Percentiles rank a stretch among this genome's conserved stretches.
phyloP scores from a whole-genome alignment of 2,888 invertebrate species.

The Athrips mouffetella region DNA sequence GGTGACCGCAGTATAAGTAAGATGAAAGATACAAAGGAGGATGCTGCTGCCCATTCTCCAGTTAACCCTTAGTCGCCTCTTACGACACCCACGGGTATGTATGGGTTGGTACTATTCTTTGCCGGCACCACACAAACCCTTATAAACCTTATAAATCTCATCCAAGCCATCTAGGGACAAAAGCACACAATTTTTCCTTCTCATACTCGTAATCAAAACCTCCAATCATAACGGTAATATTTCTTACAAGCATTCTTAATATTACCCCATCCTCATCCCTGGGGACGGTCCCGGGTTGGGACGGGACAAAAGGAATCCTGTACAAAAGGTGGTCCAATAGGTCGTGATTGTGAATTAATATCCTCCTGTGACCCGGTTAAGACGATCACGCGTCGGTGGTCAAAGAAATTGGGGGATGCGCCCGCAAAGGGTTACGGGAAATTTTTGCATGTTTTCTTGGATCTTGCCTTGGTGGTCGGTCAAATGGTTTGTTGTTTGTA shows the following conservation, averaged over 20 bases:
- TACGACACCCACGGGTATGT: too few relatives aligned
- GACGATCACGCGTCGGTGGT: slow-evolving; percentile 5
- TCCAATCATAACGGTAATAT: not conserved
- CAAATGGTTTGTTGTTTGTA: too few relatives aligned
- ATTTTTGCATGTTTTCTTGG: too few relatives aligned
- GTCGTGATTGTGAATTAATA: not conserved
- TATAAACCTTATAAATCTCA: not conserved
- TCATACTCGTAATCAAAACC: too few relatives aligned
- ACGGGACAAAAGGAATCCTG: slow-evolving; percentile 1
- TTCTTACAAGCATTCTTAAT: not conserved
- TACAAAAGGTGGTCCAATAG: not conserved
- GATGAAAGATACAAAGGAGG: too few relatives aligned
- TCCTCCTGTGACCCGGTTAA: not conserved
- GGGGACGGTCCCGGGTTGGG: not conserved
- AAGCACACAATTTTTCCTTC: too few relatives aligned
- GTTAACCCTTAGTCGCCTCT: too few relatives aligned
- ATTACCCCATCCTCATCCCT: not conserved
- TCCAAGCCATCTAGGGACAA: not conserved
- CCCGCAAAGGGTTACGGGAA: not conserved
- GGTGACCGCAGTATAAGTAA: too few relatives aligned
- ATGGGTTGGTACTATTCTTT: too few relatives aligned
- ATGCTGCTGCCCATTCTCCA: too few relatives aligned
- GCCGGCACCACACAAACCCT: too few relatives aligned
- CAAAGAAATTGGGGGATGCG: slow-evolving; percentile 4
- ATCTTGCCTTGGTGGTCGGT: too few relatives aligned